Base-by-base conservation (phyloP, 2,888 invertebrate species). In the Netelia virgata region DNA sequence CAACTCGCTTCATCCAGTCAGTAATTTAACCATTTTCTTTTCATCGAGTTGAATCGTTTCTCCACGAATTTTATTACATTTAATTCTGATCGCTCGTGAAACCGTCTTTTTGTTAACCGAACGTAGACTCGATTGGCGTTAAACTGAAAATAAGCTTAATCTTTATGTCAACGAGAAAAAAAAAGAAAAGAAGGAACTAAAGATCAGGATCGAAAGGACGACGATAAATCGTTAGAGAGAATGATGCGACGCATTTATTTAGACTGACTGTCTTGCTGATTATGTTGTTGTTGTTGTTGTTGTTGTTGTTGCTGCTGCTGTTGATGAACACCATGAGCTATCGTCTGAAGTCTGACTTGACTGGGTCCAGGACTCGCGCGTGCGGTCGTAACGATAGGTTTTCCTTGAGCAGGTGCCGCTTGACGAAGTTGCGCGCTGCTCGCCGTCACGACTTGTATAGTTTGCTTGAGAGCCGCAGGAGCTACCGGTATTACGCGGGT, bases 401-500 rank as follows among this genome's bases (percentile, higher is more conserved):
- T 93, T 0, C 91, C 92, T 82, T 92, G 93, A 8, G 88, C 87
- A 0, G 93, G 91, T 11, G 92, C 87, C 0, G 91, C 89, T 75
- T 93, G 93, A 50, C 93, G 88, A 84, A 95, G 93, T 90, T 95
- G 95, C 79, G 95, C 91, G 16, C 88, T 91, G 28, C 90, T 91
- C 1, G 91, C 93, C 1, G 91, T 89, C 1, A 93, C 92, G 64
- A 95, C 95, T 93, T 96, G 95, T 88, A 95, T 95, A 0, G 95
- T 95, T 94, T 94, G 96, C 93, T 95, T 96, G 89, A 93, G 94
- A 90, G 94, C 95, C 85, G 86, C 93, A 0, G 94, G 92, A 3
- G 93, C 90, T 73, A 95, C 95, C 1, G 96, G 96, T 88, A 96
- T 96, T 1, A 96, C 96, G 41, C 96, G 94, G 0, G 96, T 95